A percentile compares a stretch with the other conserved stretches of the same genome.
These are phyloP conservation scores for Candoia aspera DNA, from an alignment of 2,113 vertebrate genomes.

Conservation along the genomic window DNA sequence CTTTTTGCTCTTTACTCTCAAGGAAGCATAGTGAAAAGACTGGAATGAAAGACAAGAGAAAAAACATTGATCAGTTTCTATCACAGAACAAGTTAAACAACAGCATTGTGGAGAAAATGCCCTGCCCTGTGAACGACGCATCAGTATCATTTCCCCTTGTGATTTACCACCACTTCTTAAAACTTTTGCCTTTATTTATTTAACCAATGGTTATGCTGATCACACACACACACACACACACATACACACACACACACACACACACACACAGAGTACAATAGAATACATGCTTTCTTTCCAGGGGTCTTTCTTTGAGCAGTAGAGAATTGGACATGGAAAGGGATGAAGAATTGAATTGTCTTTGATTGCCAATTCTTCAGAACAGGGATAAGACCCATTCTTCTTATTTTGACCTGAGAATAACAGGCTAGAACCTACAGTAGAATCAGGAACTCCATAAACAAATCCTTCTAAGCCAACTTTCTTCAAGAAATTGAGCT, in stretches of 20 bases:
- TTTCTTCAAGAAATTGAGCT: neutral
- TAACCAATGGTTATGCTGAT: neutral
- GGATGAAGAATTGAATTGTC: no score
- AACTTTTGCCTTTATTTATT: neutral
- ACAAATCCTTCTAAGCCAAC: neutral
- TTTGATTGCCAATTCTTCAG: neutral
- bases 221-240: neutral
- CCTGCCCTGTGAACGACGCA: neutral
- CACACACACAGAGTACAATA: no score
- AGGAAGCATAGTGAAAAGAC: conserved; percentile 89
- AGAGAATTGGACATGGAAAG: neutral
- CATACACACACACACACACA: neutral
- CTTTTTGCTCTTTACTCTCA: conserved; percentile 90
- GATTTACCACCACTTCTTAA: neutral
- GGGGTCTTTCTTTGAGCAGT: neutral
- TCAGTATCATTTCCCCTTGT: no score
- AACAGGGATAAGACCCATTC: no score
- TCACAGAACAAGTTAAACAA: neutral
- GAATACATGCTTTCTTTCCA: neutral
- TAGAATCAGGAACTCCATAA: neutral
- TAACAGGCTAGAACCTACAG: neutral
- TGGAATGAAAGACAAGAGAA: conserved; percentile 64
- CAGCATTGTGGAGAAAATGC: neutral
- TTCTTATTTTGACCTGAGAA: no score
- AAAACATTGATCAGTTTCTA: conserved; percentile 23